These are phyloP conservation scores for Collichthys lucidus DNA, from an alignment of 2,113 vertebrate genomes.

Conservation along the genomic window DNA sequence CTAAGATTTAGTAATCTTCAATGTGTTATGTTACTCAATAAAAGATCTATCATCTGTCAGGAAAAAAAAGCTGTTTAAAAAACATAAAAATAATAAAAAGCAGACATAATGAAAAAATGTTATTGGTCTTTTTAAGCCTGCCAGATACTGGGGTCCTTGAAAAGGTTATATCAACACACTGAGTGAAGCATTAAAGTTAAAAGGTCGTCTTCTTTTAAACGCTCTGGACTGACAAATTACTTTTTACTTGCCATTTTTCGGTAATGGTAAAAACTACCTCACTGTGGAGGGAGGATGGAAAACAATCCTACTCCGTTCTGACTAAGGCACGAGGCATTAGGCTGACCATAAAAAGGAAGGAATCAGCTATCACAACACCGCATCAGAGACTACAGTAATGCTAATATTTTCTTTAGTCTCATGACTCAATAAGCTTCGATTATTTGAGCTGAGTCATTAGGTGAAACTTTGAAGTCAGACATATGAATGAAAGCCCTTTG, in stretches of 20 bases:
- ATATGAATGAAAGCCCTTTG: no score
- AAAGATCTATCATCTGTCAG: no score
- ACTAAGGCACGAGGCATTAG: constrained; percentile 11
- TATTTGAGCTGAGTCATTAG: constrained; percentile 21
- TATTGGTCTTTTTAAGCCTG: background rate
- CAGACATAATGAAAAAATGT: background rate
- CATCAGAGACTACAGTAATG: constrained; percentile 25
- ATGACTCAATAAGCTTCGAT: constrained; percentile 6
- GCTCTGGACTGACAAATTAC: background rate
- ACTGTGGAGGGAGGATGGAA: background rate
- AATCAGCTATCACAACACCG: constrained; percentile 2
- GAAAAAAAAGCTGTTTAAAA: no score
- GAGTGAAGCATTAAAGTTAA: background rate
- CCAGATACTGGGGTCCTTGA: background rate
- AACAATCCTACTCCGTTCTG: background rate
- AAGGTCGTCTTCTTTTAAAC: background rate
- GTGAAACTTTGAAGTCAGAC: background rate
- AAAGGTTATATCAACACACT: background rate
- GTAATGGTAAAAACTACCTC: background rate
- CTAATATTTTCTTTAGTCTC: constrained; percentile 41
- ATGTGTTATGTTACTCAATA: no score
- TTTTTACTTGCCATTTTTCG: background rate
- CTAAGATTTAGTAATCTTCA: background rate
- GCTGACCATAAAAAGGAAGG: constrained; percentile 40
- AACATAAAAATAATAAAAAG: background rate